Conservation (phyloP, 2,113 vertebrate species). For the Corythaixoides concolor region DNA sequence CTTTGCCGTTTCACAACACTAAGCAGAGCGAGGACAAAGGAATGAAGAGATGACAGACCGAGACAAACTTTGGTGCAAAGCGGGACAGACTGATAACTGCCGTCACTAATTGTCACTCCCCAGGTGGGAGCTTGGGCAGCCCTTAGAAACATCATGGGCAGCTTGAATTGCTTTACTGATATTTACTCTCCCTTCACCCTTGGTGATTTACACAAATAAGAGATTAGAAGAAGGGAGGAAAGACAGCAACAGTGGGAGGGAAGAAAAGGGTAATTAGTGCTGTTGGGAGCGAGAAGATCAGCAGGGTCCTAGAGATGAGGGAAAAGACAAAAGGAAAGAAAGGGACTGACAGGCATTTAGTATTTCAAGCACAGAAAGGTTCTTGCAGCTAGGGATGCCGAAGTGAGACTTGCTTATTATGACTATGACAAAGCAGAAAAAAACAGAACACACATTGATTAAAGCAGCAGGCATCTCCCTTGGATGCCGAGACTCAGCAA, state of each 20-base stretch:
- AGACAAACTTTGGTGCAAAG: background rate
- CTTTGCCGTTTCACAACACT: background rate
- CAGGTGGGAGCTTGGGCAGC: background rate
- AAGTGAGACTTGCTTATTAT: conserved; percentile 59
- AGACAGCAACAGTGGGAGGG: background rate
- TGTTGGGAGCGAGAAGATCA: conserved; percentile 18
- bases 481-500: conserved; percentile 23
- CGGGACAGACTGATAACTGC: background rate
- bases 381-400: conserved; percentile 25
- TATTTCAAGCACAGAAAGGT: conserved; percentile 67
- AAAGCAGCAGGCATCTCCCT: conserved; percentile 67
- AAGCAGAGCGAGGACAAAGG: background rate
- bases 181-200: conserved; percentile 48
- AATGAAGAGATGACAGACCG: background rate
- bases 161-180: background rate
- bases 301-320: background rate
- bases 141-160: background rate
- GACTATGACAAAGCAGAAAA: conserved; percentile 79
- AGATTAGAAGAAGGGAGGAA: conserved; percentile 25
- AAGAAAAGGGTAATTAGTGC: conserved; percentile 5
- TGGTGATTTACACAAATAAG: conserved; percentile 29
- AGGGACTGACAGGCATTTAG: background rate
- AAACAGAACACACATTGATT: conserved; percentile 48
- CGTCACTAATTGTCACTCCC: background rate
- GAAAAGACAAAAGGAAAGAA: conserved; percentile 22